A percentile compares a stretch with the other conserved stretches of the same genome.
These are phyloP conservation scores for Pelusios castaneus DNA, from an alignment of 2,113 vertebrate species.

Conservation along the genomic window DNA sequence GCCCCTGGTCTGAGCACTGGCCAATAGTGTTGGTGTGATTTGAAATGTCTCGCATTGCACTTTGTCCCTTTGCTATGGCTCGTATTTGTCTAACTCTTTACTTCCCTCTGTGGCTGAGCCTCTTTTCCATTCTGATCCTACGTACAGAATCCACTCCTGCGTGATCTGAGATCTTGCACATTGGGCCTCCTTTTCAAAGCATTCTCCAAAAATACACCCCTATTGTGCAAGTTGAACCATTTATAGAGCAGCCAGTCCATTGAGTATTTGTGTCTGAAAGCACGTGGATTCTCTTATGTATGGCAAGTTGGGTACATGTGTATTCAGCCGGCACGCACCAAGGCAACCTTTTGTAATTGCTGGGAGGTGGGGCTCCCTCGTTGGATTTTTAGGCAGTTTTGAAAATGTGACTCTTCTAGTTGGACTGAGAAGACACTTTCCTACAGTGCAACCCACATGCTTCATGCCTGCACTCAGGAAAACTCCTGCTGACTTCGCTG, in stretches of 20 bases:
- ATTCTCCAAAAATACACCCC: neutral
- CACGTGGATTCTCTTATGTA: neutral
- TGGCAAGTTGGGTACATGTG: neutral
- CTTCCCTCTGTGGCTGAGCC: neutral
- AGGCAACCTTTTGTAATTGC: neutral
- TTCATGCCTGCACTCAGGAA: neutral
- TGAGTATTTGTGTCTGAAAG: neutral
- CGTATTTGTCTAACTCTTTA: neutral
- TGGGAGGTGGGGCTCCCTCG: neutral
- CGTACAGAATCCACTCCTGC: neutral
- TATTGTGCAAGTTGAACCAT: neutral
- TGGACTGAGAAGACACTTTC: neutral
- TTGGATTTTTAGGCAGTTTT: neutral
- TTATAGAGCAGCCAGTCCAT: no score
- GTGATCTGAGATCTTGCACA: neutral
- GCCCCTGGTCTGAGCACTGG: neutral
- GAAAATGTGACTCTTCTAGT: neutral
- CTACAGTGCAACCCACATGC: neutral
- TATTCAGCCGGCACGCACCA: neutral
- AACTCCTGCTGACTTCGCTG: neutral
- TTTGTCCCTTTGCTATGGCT: neutral
- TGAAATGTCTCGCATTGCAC: neutral
- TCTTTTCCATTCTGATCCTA: neutral
- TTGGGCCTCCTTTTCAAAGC: neutral
- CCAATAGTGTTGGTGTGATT: neutral